Evolutionary conservation across 2,888 invertebrate genomes (phyloP).

Genomic region (Orchesellides sinensis): DNA sequence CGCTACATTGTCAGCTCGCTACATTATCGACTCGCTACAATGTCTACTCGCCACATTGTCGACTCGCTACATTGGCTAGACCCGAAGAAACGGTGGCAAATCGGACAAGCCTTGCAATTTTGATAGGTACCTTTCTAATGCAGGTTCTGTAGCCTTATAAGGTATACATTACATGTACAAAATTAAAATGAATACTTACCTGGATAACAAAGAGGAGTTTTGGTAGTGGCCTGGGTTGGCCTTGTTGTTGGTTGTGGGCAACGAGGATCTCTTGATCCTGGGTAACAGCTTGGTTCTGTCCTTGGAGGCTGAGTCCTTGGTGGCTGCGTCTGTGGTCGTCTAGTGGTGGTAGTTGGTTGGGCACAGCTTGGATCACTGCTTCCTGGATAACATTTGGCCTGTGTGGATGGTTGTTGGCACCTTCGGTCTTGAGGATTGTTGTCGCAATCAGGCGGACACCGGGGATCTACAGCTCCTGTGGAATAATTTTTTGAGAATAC

Average conservation of each 20-base stretch:
- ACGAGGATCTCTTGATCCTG: neutral
- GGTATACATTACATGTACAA: too few relatives aligned
- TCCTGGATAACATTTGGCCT: neutral
- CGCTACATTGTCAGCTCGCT: too few relatives aligned
- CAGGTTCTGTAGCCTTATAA: too few relatives aligned
- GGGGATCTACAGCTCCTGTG: conserved; percentile 22
- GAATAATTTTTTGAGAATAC: too few relatives aligned
- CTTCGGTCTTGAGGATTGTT: conserved; percentile 4
- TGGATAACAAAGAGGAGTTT: neutral
- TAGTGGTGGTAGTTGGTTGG: neutral
- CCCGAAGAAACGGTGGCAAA: too few relatives aligned
- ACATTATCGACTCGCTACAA: too few relatives aligned
- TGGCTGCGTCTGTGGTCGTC: too few relatives aligned
- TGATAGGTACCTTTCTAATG: too few relatives aligned
- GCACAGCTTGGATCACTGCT: neutral
- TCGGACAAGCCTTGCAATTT: too few relatives aligned
- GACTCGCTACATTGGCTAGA: too few relatives aligned
- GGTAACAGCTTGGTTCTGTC: neutral
- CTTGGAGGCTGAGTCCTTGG: neutral
- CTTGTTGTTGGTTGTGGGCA: neutral
- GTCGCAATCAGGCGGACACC: conserved; percentile 34
- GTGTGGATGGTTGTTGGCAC: conserved; percentile 13
- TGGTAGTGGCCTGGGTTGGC: neutral
- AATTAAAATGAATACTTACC: too few relatives aligned
- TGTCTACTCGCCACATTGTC: too few relatives aligned